Evolutionary conservation across 2,113 vertebrate genomes (phyloP).

Genomic region (Sylvia atricapilla): DNA sequence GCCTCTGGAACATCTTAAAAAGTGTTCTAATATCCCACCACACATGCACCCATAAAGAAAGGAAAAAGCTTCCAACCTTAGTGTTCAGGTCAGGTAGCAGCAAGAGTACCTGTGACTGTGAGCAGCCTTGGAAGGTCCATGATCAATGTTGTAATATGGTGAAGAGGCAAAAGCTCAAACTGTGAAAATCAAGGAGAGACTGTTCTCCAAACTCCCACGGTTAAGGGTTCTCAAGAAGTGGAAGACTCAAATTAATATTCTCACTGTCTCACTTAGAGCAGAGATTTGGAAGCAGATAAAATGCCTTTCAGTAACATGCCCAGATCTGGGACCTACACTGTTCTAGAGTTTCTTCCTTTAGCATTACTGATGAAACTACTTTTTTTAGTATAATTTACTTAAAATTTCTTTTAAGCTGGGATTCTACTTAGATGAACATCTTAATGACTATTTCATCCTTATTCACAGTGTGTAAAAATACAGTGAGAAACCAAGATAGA

Average conservation of each 20-base stretch:
- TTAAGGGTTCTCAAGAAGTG: not conserved
- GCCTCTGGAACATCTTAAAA: not conserved
- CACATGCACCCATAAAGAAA: not conserved
- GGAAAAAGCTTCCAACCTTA: not conserved
- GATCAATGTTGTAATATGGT: rapidly evolving
- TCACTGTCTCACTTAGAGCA: not conserved
- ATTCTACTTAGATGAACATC: not conserved
- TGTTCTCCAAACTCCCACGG: not conserved
- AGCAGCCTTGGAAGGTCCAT: not conserved
- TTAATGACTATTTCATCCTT: conserved; percentile 6
- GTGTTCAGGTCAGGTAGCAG: not conserved
- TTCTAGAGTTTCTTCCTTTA: not conserved
- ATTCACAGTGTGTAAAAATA: not conserved
- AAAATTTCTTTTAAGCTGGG: not conserved
- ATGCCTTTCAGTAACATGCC: not conserved
- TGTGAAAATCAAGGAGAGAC: not conserved
- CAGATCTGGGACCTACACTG: not conserved
- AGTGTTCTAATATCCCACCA: not conserved
- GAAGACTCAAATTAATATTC: not conserved
- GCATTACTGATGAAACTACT: not conserved
- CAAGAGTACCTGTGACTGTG: not conserved
- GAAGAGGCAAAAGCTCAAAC: not conserved
- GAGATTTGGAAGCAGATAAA: not conserved
- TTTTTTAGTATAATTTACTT: not conserved
- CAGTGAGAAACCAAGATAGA: not conserved